phyloP scores from a whole-genome alignment of 2,888 invertebrate genomes.

The Venusia cambrica region DNA sequence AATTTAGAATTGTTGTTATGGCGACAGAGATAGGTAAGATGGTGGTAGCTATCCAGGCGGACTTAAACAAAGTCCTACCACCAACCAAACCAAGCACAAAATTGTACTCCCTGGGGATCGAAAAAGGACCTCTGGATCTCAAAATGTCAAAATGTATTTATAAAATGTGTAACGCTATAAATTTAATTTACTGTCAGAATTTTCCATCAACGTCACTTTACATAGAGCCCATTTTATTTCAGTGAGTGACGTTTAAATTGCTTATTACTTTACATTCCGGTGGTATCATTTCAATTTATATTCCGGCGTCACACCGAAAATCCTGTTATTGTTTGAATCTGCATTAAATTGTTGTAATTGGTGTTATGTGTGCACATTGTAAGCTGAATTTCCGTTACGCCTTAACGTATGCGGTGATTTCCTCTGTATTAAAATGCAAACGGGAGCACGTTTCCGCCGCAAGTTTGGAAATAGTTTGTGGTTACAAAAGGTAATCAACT shows the following conservation, averaged over 20 bases:
- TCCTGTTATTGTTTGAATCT: not conserved
- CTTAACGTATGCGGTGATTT: conserved; percentile 11
- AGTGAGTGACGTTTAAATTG: conserved; percentile 49
- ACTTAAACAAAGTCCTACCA: too few relatives aligned
- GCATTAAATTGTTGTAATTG: conserved; percentile 8
- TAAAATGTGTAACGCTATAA: conserved; percentile 34
- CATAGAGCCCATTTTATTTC: conserved; percentile 39
- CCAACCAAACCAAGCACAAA: too few relatives aligned
- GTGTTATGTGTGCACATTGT: conserved; percentile 8
- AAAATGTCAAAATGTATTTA: too few relatives aligned
- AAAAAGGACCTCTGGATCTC: too few relatives aligned
- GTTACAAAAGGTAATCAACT: conserved; percentile 5
- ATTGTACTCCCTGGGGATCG: conserved; percentile 30
- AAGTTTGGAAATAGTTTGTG: conserved; percentile 22
- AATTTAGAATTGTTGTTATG: too few relatives aligned
- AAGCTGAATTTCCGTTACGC: conserved; percentile 9
- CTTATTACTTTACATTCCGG: conserved; percentile 39
- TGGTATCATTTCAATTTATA: conserved; percentile 40
- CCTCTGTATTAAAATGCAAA: conserved; percentile 24
- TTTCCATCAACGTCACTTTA: conserved; percentile 44
- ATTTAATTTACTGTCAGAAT: conserved; percentile 45
- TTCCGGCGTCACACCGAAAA: conserved; percentile 16
- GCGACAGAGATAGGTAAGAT: too few relatives aligned
- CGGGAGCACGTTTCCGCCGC: conserved; percentile 25
- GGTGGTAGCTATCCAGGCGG: too few relatives aligned